Evolutionary conservation across 2,113 vertebrate species (phyloP).

Genomic region (Azemiops feae): DNA sequence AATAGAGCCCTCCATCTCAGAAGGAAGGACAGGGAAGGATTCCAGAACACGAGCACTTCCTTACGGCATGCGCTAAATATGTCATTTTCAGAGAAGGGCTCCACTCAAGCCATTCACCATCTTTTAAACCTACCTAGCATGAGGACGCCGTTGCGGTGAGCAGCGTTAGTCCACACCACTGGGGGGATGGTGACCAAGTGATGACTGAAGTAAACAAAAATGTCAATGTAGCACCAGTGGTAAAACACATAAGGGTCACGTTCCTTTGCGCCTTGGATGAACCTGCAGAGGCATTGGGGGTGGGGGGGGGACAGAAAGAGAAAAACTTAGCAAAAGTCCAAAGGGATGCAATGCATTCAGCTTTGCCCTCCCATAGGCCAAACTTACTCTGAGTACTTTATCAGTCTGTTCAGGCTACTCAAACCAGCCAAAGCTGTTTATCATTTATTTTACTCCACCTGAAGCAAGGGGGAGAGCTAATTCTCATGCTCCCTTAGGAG

Average conservation of each 20-base stretch:
- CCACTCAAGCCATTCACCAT: neutral
- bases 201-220: slow-evolving; percentile 97
- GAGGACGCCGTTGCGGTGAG: slow-evolving; percentile 83
- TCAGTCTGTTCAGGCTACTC: neutral
- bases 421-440: neutral
- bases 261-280: slow-evolving; percentile 80
- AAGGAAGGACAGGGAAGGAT: too few relatives aligned
- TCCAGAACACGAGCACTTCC: neutral
- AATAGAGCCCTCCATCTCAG: neutral
- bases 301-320: fast-evolving
- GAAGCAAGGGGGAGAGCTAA: neutral
- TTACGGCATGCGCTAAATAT: neutral
- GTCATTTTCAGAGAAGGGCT: neutral
- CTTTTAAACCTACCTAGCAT: slow-evolving; percentile 78
- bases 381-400: too few relatives aligned
- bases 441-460: neutral
- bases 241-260: slow-evolving; percentile 87
- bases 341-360: neutral
- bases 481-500: neutral
- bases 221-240: slow-evolving; percentile 90
- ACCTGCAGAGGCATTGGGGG: slow-evolving; percentile 66
- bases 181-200: slow-evolving; percentile 87
- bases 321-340: neutral
- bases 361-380: neutral
- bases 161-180: slow-evolving; percentile 87